Percentiles rank a stretch among this genome's conserved stretches.
Evolutionary conservation across 2,113 vertebrate species (phyloP).

Genomic region (Chrysemys picta): DNA sequence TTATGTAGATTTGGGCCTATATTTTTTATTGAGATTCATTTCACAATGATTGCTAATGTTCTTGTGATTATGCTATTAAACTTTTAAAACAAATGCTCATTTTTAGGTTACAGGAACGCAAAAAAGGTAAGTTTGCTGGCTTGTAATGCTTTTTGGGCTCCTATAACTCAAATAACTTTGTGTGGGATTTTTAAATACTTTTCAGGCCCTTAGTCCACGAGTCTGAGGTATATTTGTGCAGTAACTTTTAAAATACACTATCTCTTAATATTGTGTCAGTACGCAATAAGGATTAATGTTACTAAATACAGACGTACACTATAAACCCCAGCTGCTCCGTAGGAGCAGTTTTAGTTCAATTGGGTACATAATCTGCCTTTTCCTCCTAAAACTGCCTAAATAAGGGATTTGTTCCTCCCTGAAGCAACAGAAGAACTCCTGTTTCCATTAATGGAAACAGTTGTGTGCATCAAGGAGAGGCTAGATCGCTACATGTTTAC

Average conservation of each 20-base stretch:
- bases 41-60: neutral
- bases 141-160: conserved; percentile 65
- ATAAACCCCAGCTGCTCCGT: conserved; percentile 17
- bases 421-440: conserved; percentile 52
- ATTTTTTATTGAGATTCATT: conserved; percentile 22
- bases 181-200: conserved; percentile 1
- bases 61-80: neutral
- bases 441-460: conserved; percentile 28
- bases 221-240: conserved; percentile 45
- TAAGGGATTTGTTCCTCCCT: conserved; percentile 48
- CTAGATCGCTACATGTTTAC: conserved; percentile 68
- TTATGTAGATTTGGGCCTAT: neutral
- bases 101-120: conserved; percentile 22
- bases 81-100: neutral
- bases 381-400: conserved; percentile 65
- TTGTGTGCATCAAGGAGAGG: conserved; percentile 61
- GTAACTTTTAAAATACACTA: conserved; percentile 65
- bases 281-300: conserved; percentile 65
- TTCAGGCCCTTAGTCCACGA: conserved; percentile 32
- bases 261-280: conserved; percentile 51
- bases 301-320: conserved; percentile 6
- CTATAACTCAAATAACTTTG: conserved; percentile 42
- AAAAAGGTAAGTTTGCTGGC: conserved; percentile 59
- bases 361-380: conserved; percentile 64
- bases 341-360: conserved; percentile 55